phyloP scores from a whole-genome alignment of 2,888 invertebrate species.

The Cerceris rybyensis region DNA sequence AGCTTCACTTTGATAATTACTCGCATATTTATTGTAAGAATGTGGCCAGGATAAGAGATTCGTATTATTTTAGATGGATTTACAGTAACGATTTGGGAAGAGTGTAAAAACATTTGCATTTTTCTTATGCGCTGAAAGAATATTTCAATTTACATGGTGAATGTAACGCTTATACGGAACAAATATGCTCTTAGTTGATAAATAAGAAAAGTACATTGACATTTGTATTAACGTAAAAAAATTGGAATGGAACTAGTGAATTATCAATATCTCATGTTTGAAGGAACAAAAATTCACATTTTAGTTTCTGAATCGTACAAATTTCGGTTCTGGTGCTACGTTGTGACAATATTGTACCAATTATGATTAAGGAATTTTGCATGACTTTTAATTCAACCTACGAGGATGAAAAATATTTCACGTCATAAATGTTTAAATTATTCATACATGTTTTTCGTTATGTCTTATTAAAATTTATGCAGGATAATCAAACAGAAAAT shows the following conservation, averaged over 20 bases:
- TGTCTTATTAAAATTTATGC: neutral
- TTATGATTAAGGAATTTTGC: too few relatives aligned
- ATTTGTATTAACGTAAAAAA: neutral
- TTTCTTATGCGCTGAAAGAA: neutral
- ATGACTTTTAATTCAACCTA: too few relatives aligned
- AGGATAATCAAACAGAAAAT: neutral
- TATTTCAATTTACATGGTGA: neutral
- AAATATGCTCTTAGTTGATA: slow-evolving; percentile 20
- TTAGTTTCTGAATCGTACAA: neutral
- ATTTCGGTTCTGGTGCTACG: too few relatives aligned
- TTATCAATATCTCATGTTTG: slow-evolving; percentile 3
- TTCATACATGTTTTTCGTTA: too few relatives aligned
- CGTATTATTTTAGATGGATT: neutral
- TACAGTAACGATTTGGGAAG: neutral
- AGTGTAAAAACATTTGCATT: neutral
- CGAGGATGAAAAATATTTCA: too few relatives aligned
- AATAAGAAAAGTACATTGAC: neutral
- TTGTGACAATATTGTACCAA: too few relatives aligned
- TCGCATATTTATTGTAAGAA: neutral
- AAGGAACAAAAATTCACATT: neutral
- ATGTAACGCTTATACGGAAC: slow-evolving; percentile 29
- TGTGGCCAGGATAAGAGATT: neutral
- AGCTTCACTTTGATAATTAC: too few relatives aligned
- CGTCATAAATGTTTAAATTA: too few relatives aligned
- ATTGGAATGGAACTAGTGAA: neutral